phyloP scores from a whole-genome alignment of 2,113 vertebrate species.

The Oryzias woworae region DNA sequence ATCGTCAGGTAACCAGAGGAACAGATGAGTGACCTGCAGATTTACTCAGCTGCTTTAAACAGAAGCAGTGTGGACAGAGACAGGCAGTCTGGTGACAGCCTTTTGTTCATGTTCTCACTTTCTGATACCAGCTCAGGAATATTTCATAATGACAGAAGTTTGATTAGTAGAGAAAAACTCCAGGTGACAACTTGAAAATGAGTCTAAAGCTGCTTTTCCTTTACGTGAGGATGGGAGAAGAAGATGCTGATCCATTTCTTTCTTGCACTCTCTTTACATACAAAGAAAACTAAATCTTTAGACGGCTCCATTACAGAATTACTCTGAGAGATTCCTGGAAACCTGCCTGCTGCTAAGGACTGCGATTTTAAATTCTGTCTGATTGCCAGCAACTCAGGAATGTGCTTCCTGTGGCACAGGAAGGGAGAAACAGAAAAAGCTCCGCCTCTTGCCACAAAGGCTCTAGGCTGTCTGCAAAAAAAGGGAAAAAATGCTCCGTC shows the following conservation, averaged over 20 bases:
- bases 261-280: conserved; percentile 1
- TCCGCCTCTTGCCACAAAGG: conserved; percentile 39
- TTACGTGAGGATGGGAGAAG: too few species aligned
- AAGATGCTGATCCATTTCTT: not conserved
- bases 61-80: conserved; percentile 1
- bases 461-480: conserved; percentile 21
- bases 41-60: not conserved
- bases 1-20: conserved; percentile 3
- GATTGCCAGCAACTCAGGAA: conserved; percentile 46
- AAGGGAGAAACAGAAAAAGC: conserved; percentile 52
- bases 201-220: not conserved
- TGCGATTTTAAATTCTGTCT: conserved; percentile 23
- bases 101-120: too few species aligned
- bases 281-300: conserved; percentile 5
- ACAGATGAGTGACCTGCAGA: not conserved
- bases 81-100: not conserved
- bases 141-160: too few species aligned
- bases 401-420: conserved; percentile 64
- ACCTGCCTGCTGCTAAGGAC: conserved; percentile 38
- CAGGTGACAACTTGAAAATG: not conserved
- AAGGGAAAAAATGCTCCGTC: conserved; percentile 48
- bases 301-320: conserved; percentile 13
- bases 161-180: too few species aligned
- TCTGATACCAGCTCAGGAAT: too few species aligned
- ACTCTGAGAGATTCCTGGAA: conserved; percentile 39